Evolutionary conservation across 2,113 vertebrate species (phyloP), one percentile per base, ranked within the genome.

Genomic region (Piprites chloris): DNA sequence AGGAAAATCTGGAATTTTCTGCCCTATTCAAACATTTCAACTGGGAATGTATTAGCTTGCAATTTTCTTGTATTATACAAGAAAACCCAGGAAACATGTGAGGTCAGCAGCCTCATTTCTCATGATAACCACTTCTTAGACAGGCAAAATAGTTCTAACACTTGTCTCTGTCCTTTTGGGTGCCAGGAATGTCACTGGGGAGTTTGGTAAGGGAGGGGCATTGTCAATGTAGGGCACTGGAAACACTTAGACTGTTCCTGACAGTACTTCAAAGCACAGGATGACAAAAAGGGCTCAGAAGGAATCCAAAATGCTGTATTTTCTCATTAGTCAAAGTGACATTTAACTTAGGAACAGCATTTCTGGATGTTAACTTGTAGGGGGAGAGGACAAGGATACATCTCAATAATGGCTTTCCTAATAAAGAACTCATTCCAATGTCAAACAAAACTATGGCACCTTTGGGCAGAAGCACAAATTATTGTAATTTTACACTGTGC

Each of bases 91-190:
- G 4, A 67, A 94, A 80, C 50, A 59, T 35, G 50, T 85, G 82
- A 91, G 65, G 61, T 80, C 73, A 90, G 90, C 90, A 86, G 72
- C 79, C 65, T 93, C 35, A 41, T 77, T 93, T 80, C 78, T 69
- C 66, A 39, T 8, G 46, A 52, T 28, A 75, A 91, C 22, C 47
- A 37, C 20, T 80, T 93, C 61, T 88, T 61, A 77, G 71, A 53
- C 1, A 80, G 44, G 44, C 72, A 94, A 44, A 96, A 65, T 1
- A 75, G 13, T 33, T 82, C 5, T 59, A 85, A 27, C 65, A 77
- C 75, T 75, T 82, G 30, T 63, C 42, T 94, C 59, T 89, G 53
- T 93, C 79, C 44, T 79, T 95, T 9, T 62, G 75, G 42, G 63
- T 58, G n/a, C 39, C 28, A 82, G 50, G 24, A 46, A 44, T 21